phyloP scores from a whole-genome alignment of 2,888 invertebrate species.

The Eristalis pertinax region DNA sequence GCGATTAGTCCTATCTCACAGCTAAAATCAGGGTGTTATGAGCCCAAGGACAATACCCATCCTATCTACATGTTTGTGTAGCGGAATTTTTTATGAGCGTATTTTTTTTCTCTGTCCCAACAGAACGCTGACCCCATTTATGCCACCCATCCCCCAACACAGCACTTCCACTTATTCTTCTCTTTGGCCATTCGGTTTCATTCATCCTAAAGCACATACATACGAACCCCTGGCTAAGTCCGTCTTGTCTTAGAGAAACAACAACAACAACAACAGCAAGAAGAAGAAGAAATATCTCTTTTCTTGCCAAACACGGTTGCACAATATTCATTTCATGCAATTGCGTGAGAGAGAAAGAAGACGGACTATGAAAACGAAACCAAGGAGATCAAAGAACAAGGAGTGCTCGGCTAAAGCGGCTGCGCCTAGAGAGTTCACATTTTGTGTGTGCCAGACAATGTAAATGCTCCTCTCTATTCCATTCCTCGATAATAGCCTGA shows the following conservation, averaged over 20 bases:
- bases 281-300: not conserved
- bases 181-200: conserved; percentile 51
- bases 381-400: conserved; percentile 26
- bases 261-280: conserved; percentile 3
- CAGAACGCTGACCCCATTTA: conserved; percentile 56
- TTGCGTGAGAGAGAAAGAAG: conserved; percentile 12
- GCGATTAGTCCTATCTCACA: too few species aligned
- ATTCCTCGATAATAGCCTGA: conserved; percentile 42
- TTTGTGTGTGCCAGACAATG: conserved; percentile 48
- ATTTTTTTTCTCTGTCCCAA: not conserved
- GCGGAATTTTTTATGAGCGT: not conserved
- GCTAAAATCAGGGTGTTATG: too few species aligned
- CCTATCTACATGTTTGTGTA: not conserved
- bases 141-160: not conserved
- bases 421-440: conserved; percentile 33
- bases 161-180: conserved; percentile 12
- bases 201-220: conserved; percentile 41
- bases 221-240: conserved; percentile 11
- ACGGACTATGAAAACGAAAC: not conserved
- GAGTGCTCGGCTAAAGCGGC: conserved; percentile 57
- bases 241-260: conserved; percentile 42
- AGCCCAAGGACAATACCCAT: not conserved
- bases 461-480: conserved; percentile 36
- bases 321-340: conserved; percentile 34
- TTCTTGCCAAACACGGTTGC: conserved; percentile 21